Evolutionary conservation across 1,140 invertebrate genomes (phyloP).

Genomic region (Leptonema lineaticorne): DNA sequence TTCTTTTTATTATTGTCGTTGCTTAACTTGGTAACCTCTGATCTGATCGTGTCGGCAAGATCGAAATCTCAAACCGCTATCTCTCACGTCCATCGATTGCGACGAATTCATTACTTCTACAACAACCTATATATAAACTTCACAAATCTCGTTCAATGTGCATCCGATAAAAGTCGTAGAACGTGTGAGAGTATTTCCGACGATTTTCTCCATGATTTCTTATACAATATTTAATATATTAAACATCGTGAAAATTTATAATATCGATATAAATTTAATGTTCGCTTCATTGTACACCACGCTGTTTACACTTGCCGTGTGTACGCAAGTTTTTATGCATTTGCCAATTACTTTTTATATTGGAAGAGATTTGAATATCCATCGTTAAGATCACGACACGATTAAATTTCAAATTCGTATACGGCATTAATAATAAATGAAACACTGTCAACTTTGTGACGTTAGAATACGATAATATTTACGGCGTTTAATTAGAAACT

Average conservation of each 20-base stretch:
- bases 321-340: too few species aligned
- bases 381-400: neutral
- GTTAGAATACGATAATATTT: neutral
- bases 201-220: too few species aligned
- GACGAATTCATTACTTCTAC: conserved; percentile 32
- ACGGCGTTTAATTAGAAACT: too few species aligned
- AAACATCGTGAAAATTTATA: too few species aligned
- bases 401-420: neutral
- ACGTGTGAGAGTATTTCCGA: too few species aligned
- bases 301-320: too few species aligned
- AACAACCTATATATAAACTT: conserved; percentile 21
- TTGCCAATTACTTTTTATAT: too few species aligned
- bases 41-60: conserved; percentile 25
- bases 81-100: conserved; percentile 27
- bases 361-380: too few species aligned
- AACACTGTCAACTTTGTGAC: conserved; percentile 3
- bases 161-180: conserved; percentile 2
- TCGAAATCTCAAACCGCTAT: conserved; percentile 25
- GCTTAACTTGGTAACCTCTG: conserved; percentile 9
- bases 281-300: too few species aligned
- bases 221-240: too few species aligned
- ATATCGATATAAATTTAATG: too few species aligned
- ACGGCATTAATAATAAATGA: conserved; percentile 10
- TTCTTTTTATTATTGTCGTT: neutral
- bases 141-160: conserved; percentile 13